A percentile compares a stretch with the other conserved stretches of the same genome.
Evolutionary conservation across 1,140 invertebrate species (phyloP).

Genomic region (Proctacanthus coquilletti): DNA sequence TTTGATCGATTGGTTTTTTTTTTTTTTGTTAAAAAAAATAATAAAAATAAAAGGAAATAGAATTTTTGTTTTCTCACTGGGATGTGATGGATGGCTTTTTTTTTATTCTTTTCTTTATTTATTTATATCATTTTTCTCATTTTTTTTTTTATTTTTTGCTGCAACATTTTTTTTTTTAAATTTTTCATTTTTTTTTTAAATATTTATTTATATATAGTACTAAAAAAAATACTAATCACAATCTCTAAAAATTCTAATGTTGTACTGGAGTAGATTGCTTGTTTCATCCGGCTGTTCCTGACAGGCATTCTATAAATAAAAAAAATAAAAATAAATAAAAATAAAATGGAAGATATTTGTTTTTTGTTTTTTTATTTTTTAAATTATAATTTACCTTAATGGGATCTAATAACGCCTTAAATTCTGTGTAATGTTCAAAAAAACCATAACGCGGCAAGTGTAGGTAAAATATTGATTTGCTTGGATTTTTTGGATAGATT

Average conservation of each 20-base stretch:
- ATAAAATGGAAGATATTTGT: not conserved
- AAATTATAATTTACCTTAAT: not conserved
- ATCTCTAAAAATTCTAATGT: constrained; percentile 30
- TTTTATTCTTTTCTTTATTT: too few relatives aligned
- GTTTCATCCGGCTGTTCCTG: constrained; percentile 25
- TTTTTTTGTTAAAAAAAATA: too few relatives aligned
- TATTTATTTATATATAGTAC: constrained; percentile 6
- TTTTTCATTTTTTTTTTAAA: constrained; percentile 1
- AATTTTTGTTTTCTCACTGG: too few relatives aligned
- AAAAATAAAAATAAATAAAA: not conserved
- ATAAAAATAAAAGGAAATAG: too few relatives aligned
- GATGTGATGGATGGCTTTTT: too few relatives aligned
- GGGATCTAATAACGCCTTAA: not conserved
- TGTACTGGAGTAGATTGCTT: constrained; percentile 29
- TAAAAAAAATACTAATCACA: constrained; percentile 22
- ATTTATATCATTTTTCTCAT: too few relatives aligned
- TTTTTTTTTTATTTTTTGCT: too few relatives aligned
- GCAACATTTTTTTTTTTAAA: too few relatives aligned
- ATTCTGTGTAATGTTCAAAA: constrained; percentile 4
- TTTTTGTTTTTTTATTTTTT: not conserved
- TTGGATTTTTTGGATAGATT: not conserved
- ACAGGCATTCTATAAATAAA: constrained; percentile 21
- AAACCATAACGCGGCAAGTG: constrained; percentile 1
- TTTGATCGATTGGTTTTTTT: too few relatives aligned
- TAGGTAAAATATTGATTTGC: constrained; percentile 1